A percentile compares a stretch with the other conserved stretches of the same genome.
phyloP scores from a whole-genome alignment of 2,888 invertebrate genomes.

The Erebia aethiops region DNA sequence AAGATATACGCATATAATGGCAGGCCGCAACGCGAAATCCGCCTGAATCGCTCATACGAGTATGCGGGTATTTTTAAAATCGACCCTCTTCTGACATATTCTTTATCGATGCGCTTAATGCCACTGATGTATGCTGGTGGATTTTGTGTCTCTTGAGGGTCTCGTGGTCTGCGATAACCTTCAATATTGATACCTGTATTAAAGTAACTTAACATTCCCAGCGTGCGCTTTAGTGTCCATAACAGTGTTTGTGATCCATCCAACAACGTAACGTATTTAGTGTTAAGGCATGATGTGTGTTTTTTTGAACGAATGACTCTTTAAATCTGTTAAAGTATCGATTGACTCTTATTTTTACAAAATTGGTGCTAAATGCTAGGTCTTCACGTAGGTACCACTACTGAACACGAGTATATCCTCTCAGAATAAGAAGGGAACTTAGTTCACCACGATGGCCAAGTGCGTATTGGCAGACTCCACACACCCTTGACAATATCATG shows the following conservation, averaged over 20 bases:
- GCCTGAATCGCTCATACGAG: too few species aligned
- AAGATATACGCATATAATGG: too few species aligned
- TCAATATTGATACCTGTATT: conserved; percentile 80
- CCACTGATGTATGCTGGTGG: not conserved
- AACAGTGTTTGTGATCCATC: conserved; percentile 82
- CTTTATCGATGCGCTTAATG: not conserved
- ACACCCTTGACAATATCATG: too few species aligned
- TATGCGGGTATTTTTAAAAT: too few species aligned
- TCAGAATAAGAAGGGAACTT: too few species aligned
- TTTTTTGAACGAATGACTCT: conserved; percentile 53
- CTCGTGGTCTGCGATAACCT: not conserved
- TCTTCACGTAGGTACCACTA: not conserved
- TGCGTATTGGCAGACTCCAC: too few species aligned
- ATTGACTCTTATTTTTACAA: conserved; percentile 56
- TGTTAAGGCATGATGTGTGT: conserved; percentile 79
- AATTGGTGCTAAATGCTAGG: conserved; percentile 46
- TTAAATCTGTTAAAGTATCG: conserved; percentile 49
- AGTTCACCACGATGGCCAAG: too few species aligned
- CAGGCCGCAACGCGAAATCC: too few species aligned
- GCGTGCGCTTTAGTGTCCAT: conserved; percentile 77
- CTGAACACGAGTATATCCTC: too few species aligned
- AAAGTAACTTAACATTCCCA: conserved; percentile 78
- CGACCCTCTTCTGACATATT: not conserved
- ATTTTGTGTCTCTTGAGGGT: not conserved
- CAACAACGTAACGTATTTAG: conserved; percentile 72